Percentiles rank a stretch among this genome's conserved stretches.
Evolutionary conservation across 2,113 vertebrate species (phyloP).

Genomic region (Brevimyrus niger): DNA sequence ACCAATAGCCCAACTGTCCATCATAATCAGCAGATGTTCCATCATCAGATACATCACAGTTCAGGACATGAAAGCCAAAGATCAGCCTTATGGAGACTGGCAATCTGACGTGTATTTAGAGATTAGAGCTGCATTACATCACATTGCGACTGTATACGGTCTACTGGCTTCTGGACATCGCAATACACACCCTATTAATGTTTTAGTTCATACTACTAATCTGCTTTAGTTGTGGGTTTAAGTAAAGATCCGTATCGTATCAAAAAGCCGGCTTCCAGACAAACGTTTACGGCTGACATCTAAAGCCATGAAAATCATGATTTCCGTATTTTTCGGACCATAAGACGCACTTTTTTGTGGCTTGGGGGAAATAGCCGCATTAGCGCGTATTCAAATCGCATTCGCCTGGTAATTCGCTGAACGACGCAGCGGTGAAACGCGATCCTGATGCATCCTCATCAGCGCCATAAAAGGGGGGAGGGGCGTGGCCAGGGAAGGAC

Average conservation of each 20-base stretch:
- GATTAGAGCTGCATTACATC: not conserved
- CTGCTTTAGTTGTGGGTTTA: not conserved
- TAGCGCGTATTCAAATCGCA: no score
- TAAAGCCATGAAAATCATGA: no score
- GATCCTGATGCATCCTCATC: no score
- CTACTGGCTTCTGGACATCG: not conserved
- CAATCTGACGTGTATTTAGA: not conserved
- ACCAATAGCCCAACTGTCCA: not conserved
- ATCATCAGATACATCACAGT: not conserved
- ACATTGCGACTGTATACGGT: not conserved
- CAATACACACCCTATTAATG: not conserved
- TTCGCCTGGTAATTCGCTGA: no score
- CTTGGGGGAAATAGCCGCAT: no score
- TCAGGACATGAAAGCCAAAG: not conserved
- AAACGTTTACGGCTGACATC: not conserved
- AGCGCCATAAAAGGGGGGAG: no score
- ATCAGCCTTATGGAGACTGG: not conserved
- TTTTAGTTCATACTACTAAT: not conserved
- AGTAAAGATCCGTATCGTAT: not conserved
- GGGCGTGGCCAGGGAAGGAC: no score
- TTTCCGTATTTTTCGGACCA: no score
- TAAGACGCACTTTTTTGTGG: no score
- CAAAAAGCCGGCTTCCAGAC: not conserved
- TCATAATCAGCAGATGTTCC: not conserved
- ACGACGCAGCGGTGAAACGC: no score